A percentile compares a stretch with the other conserved stretches of the same genome.
Conservation (phyloP, 30 jellyfish, hydroid and myxozoan genomes). For the Rhopilema esculentum region DNA sequence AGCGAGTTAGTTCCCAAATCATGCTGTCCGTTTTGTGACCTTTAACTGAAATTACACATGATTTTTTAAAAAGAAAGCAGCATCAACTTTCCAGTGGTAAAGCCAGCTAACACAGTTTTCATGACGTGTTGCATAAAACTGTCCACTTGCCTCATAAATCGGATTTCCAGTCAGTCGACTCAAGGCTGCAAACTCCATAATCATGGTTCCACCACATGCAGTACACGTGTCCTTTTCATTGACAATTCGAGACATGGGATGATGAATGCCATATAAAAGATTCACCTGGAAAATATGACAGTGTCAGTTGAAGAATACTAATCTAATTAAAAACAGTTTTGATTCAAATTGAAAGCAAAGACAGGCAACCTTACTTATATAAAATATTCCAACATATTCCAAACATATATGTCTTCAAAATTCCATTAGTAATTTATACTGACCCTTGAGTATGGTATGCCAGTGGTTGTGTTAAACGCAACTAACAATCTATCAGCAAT, state of each 20-base stretch:
- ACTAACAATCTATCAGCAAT: slow-evolving; percentile 85
- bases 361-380: too few relatives aligned
- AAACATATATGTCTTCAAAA: background rate
- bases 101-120: too few relatives aligned
- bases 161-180: slow-evolving; percentile 94
- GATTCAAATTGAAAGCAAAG: background rate
- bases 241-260: slow-evolving; percentile 89
- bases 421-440: background rate
- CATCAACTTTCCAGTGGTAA: too few relatives aligned
- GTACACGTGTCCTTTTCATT: slow-evolving; percentile 93
- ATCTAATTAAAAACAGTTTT: background rate
- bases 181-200: slow-evolving; percentile 97
- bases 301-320: background rate
- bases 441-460: slow-evolving; percentile 97
- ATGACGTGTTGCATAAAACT: too few relatives aligned
- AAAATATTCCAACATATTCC: background rate
- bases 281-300: slow-evolving; percentile 64
- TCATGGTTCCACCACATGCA: slow-evolving; percentile 99
- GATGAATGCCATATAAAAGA: slow-evolving; percentile 83
- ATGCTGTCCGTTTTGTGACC: too few relatives aligned
- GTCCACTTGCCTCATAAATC: slow-evolving; percentile 68
- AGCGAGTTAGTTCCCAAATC: too few relatives aligned
- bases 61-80: too few relatives aligned
- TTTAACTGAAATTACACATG: too few relatives aligned
- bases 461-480: slow-evolving; percentile 95